Evolutionary conservation across 92 coral and sea anemone species (phyloP).

Genomic region (Siderastrea radians): DNA sequence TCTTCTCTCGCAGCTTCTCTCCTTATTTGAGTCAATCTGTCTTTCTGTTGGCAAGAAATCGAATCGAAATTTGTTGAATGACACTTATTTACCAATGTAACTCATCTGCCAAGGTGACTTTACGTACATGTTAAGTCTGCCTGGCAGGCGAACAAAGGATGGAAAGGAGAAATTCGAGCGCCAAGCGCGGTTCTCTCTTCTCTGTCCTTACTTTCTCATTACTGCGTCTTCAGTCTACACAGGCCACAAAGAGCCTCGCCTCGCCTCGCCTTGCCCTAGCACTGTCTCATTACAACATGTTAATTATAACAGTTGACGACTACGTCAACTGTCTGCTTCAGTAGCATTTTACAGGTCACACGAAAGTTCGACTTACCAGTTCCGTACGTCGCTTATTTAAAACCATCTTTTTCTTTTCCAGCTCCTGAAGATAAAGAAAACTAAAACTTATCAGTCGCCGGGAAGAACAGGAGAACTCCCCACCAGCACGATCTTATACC

Average conservation of each 20-base stretch:
- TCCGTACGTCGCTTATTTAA: slow-evolving; percentile 88
- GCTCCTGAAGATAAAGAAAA: slow-evolving; percentile 60
- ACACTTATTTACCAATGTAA: neutral
- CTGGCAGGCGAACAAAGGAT: no score
- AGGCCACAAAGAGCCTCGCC: no score
- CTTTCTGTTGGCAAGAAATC: slow-evolving; percentile 68
- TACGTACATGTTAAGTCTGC: no score
- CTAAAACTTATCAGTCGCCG: neutral
- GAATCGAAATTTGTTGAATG: neutral
- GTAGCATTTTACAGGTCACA: no score
- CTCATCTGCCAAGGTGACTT: no score
- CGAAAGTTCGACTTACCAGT: slow-evolving; percentile 65
- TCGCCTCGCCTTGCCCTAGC: no score
- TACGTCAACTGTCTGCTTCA: no score
- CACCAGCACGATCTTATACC: no score
- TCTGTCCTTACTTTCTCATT: neutral
- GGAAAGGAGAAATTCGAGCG: neutral
- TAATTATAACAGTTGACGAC: neutral
- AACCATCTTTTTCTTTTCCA: slow-evolving; percentile 85
- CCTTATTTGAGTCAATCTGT: slow-evolving; percentile 81
- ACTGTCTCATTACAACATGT: no score
- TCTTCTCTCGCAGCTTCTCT: slow-evolving; percentile 94
- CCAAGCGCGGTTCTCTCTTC: neutral
- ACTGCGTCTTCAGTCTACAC: no score
- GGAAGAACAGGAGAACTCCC: no score